Evolutionary conservation across 2,797 vertebrate species (phyloP).

Genomic region (Sebastes nivosus): DNA sequence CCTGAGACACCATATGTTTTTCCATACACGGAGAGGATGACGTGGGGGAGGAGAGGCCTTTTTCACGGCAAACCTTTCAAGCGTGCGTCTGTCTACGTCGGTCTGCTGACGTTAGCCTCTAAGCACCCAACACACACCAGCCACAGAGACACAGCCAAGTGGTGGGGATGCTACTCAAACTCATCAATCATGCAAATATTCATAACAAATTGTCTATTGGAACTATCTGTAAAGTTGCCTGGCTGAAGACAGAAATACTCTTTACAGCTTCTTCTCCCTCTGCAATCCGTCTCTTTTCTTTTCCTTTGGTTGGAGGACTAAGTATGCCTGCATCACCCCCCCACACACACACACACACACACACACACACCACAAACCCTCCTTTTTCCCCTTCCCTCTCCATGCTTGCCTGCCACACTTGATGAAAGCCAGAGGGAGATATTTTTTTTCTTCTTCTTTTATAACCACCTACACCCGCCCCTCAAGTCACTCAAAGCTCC

Average conservation of each 20-base stretch:
- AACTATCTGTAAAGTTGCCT: conserved; percentile 11
- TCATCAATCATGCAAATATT: conserved; percentile 38
- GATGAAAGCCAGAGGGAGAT: conserved; percentile 75
- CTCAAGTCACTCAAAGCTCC: conserved; percentile 60
- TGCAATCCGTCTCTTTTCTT: conserved; percentile 42
- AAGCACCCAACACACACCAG: conserved; percentile 3
- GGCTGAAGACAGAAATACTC: conserved; percentile 12
- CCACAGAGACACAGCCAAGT: conserved; percentile 1
- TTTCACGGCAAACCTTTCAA: conserved; percentile 48
- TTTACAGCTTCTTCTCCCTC: conserved; percentile 28
- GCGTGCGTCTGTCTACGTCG: conserved; percentile 7
- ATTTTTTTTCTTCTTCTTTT: conserved; percentile 2
- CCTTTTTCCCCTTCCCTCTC: conserved; percentile 8
- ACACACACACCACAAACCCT: background rate
- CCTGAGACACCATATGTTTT: conserved; percentile 73
- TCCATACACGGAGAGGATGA: conserved; percentile 44
- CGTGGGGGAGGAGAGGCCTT: conserved; percentile 13
- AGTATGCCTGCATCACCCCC: conserved; percentile 10
- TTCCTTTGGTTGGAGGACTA: conserved; percentile 43
- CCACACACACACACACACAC: too few relatives aligned
- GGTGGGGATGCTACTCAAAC: conserved; percentile 20
- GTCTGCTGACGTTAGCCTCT: conserved; percentile 35
- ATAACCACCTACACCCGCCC: conserved; percentile 51
- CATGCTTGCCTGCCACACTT: conserved; percentile 60
- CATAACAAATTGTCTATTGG: conserved; percentile 8